phyloP scores from a whole-genome alignment of 2,888 invertebrate genomes.

The Theodoxus fluviatilis region DNA sequence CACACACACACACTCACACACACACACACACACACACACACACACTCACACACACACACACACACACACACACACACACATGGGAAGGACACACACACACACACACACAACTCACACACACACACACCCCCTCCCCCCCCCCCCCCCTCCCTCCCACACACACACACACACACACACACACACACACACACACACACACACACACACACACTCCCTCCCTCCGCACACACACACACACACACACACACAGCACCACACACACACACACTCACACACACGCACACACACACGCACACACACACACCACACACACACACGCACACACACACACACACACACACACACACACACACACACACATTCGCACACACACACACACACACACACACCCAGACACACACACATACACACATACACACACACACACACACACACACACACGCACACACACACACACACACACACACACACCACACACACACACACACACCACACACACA shows the following conservation, averaged over 20 bases:
- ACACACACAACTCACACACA: constrained; percentile 10
- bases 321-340: neutral
- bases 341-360: neutral
- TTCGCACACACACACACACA: constrained; percentile 6
- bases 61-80: neutral
- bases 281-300: constrained; percentile 1
- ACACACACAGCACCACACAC: no score
- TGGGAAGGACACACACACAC: neutral
- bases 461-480: constrained; percentile 14
- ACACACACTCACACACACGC: neutral
- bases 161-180: no score
- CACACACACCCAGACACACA: constrained; percentile 12
- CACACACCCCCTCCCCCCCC: constrained; percentile 10
- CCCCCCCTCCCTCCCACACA: neutral
- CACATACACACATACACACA: constrained; percentile 19
- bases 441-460: neutral
- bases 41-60: neutral
- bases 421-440: neutral
- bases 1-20: constrained; percentile 1
- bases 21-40: neutral
- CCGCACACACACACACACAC: no score
- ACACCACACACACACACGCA: neutral
- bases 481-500: constrained; percentile 21
- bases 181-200: no score
- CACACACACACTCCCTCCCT: no score